Evolutionary conservation across 2,113 vertebrate species (phyloP).

Genomic region (Sporophila hypoxantha): DNA sequence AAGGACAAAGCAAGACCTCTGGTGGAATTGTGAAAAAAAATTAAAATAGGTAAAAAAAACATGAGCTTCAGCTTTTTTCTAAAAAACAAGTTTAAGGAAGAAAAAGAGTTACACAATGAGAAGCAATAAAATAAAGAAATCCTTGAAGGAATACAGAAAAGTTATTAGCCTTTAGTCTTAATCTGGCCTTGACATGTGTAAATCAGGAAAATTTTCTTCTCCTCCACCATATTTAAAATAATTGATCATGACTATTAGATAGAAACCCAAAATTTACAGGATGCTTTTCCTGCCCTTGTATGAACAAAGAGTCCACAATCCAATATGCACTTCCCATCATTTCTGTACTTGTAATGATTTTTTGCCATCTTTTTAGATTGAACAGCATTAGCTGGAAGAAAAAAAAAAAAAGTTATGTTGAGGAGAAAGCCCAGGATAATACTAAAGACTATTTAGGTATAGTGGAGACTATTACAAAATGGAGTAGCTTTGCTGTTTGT

Average conservation of each 20-base stretch:
- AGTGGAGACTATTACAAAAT: neutral
- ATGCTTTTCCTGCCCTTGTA: neutral
- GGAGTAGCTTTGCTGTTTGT: neutral
- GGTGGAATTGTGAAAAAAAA: neutral
- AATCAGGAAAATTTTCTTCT: neutral
- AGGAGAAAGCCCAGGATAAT: neutral
- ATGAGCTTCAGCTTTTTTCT: neutral
- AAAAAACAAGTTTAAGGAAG: neutral
- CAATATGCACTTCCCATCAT: neutral
- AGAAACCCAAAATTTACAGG: neutral
- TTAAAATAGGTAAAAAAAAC: neutral
- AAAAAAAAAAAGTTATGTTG: neutral
- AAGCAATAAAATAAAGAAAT: neutral
- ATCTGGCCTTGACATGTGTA: neutral
- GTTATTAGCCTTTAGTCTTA: neutral
- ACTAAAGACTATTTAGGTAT: neutral
- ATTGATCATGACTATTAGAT: neutral
- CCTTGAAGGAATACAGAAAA: neutral
- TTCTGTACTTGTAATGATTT: slow-evolving; percentile 5
- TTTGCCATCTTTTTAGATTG: neutral
- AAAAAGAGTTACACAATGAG: neutral
- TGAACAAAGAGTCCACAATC: neutral
- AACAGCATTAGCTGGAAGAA: neutral
- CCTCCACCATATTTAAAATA: neutral
- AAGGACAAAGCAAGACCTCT: neutral